A percentile compares a stretch with the other conserved stretches of the same genome.
Conservation (phyloP, 2,797 vertebrate genomes). For the Acanthurus lineatus region DNA sequence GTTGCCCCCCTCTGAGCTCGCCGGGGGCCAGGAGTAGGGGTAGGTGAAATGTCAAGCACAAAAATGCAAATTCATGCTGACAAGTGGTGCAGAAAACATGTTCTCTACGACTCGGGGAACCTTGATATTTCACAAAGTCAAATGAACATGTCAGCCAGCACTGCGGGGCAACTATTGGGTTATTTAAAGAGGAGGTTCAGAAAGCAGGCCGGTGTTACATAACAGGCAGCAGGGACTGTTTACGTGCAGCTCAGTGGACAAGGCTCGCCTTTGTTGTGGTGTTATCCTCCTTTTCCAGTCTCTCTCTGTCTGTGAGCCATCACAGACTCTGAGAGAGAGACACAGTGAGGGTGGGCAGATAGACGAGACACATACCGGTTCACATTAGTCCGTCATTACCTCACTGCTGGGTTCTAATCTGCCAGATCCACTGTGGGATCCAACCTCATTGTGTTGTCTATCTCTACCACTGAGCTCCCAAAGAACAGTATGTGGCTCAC, state of each 20-base stretch:
- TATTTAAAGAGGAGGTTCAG: conserved; percentile 81
- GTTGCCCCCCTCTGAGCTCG: conserved; percentile 59
- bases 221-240: conserved; percentile 62
- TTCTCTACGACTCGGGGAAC: conserved; percentile 82
- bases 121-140: conserved; percentile 88
- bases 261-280: conserved; percentile 58
- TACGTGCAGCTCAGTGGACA: conserved; percentile 59
- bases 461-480: conserved; percentile 27
- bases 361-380: conserved; percentile 45
- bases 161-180: conserved; percentile 73
- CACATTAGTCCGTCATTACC: conserved; percentile 37
- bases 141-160: conserved; percentile 80
- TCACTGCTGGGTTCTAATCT: conserved; percentile 32
- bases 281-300: conserved; percentile 60
- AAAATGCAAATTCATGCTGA: conserved; percentile 83
- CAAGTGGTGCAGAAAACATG: conserved; percentile 84
- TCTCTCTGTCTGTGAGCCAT: conserved; percentile 48
- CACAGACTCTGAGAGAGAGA: conserved; percentile 28
- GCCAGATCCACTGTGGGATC: conserved; percentile 3
- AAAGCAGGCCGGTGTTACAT: conserved; percentile 69
- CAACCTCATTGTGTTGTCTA: conserved; percentile 12
- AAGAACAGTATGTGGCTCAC: background rate
- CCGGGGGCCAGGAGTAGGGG: conserved; percentile 32
- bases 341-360: conserved; percentile 40
- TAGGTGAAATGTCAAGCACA: conserved; percentile 80